Conservation (phyloP, 1,140 invertebrate species). For the Acromyrmex heyeri region DNA sequence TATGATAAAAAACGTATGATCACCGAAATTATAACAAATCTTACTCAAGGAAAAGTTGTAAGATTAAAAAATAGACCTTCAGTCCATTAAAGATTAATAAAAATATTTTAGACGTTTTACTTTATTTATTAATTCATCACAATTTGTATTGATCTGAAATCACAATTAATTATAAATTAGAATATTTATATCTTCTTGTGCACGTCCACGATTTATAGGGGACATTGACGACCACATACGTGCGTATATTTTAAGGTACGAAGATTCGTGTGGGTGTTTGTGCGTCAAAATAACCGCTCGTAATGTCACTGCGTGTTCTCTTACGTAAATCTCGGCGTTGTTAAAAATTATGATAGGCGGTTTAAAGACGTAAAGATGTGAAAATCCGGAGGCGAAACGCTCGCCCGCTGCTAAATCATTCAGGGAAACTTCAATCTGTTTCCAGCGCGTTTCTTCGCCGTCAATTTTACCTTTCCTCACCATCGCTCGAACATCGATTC, state of each 20-base stretch:
- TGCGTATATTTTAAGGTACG: conserved; percentile 19
- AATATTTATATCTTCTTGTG: background rate
- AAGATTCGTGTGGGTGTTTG: conserved; percentile 12
- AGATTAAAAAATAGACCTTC: too few relatives aligned
- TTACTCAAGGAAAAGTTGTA: too few relatives aligned
- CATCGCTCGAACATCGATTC: conserved; percentile 13
- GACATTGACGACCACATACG: background rate
- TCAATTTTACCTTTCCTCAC: conserved; percentile 8
- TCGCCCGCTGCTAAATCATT: conserved; percentile 28
- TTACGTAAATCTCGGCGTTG: conserved; percentile 4
- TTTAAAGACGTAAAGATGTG: background rate
- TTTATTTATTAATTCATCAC: background rate
- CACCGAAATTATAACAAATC: too few relatives aligned
- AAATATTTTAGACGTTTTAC: background rate
- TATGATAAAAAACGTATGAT: too few relatives aligned
- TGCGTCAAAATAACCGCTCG: conserved; percentile 32
- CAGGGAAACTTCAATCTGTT: conserved; percentile 1
- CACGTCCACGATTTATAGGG: background rate
- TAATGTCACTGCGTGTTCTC: conserved; percentile 24
- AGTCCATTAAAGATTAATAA: background rate
- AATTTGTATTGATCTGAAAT: background rate
- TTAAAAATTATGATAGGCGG: conserved; percentile 35
- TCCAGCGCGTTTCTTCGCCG: background rate
- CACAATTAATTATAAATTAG: background rate
- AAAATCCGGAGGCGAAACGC: background rate